Conservation (phyloP, 2,113 vertebrate species). For the Calonectris borealis region DNA sequence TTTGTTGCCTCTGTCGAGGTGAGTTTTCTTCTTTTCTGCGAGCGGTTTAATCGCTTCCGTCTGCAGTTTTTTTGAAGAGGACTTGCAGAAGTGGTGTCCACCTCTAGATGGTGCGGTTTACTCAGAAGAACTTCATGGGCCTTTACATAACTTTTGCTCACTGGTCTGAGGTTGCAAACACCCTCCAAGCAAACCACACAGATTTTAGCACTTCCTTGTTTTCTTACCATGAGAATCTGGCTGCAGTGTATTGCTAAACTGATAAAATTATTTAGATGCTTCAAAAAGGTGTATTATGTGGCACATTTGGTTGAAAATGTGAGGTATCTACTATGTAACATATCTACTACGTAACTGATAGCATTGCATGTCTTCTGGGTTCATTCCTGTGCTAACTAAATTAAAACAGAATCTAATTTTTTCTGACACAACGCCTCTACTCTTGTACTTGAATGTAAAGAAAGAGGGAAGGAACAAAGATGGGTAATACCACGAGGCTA, state of each 20-base stretch:
- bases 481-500: neutral
- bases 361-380: neutral
- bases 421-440: neutral
- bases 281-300: neutral
- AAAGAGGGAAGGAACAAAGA: neutral
- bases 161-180: neutral
- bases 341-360: neutral
- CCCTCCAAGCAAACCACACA: neutral
- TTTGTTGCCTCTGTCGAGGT: neutral
- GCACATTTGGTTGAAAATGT: neutral
- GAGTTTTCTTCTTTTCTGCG: neutral
- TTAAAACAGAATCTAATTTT: neutral
- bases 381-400: neutral
- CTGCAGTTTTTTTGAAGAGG: neutral
- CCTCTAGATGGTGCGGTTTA: slow-evolving; percentile 73
- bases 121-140: neutral
- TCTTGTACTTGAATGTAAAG: neutral
- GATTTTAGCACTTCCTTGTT: neutral
- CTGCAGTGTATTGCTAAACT: neutral
- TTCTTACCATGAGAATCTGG: neutral
- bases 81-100: neutral
- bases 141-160: neutral
- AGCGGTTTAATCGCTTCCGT: accelerated
- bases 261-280: neutral
- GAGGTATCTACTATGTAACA: neutral